Evolutionary conservation across 2,888 invertebrate species (phyloP), one percentile per base, ranked within the genome.

Genomic region (Chamaedrilus cognettii): DNA sequence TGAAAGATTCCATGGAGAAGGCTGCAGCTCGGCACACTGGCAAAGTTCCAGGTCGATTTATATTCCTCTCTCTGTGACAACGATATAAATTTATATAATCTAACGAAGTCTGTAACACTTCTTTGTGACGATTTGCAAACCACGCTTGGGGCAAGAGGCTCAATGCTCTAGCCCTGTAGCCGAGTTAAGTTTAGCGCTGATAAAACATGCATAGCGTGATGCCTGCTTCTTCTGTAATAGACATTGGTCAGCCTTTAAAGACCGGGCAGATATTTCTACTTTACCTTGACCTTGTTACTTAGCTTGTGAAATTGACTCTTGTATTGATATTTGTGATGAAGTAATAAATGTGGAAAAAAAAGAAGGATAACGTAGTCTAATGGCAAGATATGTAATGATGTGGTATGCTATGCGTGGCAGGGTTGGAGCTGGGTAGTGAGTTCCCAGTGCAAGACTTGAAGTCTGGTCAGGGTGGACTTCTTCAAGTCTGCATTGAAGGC

Each of bases 371-470:
- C 23, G 31, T 4, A 11, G 23, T n/a, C 19, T 11, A 31, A 42
- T 7, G 23, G 28, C 19, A 31, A 58, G 26, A 31, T 30, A 60
- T 56, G 26, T 52, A n/a, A n/a, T n/a, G n/a, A n/a, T n/a, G 30
- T 61, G 7, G 11, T 56, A n/a, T n/a, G n/a, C n/a, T n/a, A n/a
- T n/a, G n/a, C 7, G 4, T 61, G 35, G 1, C 57, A 80, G 77
- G 77, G 51, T 88, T 0, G 83, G 90, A 67, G 74, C 77, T 87
- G 50, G 87, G 87, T 42, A 99, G 99, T 2, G 98, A 99, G 85
- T 99, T 99, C 86, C 98, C 98, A 3, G 93, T 99, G 42, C 96
- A 97, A 84, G 98, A 99, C 85, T 91, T 98, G 88, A 91, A 90
- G 78, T 93, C 95, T 11, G 96, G 96, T 60, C 96, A 98, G 86